Base-by-base conservation (phyloP, 2,888 invertebrate genomes). In the Trissolcus japonicus region DNA sequence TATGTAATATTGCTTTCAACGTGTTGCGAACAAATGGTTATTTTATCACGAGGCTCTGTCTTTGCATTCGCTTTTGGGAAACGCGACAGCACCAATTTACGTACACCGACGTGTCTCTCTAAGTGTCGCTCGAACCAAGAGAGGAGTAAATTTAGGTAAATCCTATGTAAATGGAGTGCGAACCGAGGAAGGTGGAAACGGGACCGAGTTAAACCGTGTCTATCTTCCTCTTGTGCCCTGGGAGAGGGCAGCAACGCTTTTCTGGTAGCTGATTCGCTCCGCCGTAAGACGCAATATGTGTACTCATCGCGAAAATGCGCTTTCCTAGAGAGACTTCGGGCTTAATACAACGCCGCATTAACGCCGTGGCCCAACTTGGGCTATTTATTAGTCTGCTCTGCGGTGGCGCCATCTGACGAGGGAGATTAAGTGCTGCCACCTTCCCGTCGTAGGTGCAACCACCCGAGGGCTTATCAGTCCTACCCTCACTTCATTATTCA, bases 351-450 rank as follows among this genome's bases (percentile, higher is more conserved):
- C 81, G 80, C 77, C 83, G 83, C 83, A 85, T 86, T 84, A 86
- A 85, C 85, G 82, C n/a, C 82, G 83, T 83, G 81, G 35, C 85
- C 82, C 83, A 86, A 86, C 83, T 86, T 86, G 80, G 79, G 80
- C 84, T 86, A 86, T 86, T 85, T 85, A 86, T 86, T 84, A 86
- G 85, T 83, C 84, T 83, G 79, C 11, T 16, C 79, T 82, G 80
- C 77, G 84, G 83, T 85, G 85, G 86, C 84, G 82, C 83, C 83
- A 82, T 83, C 82, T 84, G 84, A 84, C 81, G 83, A 84, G 79
- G 62, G 80, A 82, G 83, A 82, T 80, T 79, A 80, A 81, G 80
- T 81, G 63, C 76, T 60, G 71, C 57, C 56, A 65, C 48, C 62
- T 46, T 14, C 6, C 35, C 11, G 35, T 35, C 25, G 35, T 11